Percentiles rank a stretch among this genome's conserved stretches.
These are phyloP conservation scores for Zeuzera pyrina DNA, from an alignment of 2,888 invertebrate genomes.

Conservation along the genomic window DNA sequence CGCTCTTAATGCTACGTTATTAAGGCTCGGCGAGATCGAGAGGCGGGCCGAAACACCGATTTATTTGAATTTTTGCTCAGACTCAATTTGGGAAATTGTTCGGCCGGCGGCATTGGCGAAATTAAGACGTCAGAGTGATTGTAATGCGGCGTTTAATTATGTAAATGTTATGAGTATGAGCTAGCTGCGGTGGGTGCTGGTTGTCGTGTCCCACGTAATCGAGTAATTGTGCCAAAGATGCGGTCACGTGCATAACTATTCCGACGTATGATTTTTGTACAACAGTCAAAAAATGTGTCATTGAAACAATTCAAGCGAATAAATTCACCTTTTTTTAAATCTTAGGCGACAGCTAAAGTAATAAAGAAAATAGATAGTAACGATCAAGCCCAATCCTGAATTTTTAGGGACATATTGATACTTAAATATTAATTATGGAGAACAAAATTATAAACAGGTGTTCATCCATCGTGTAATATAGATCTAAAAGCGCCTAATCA, in stretches of 20 bases:
- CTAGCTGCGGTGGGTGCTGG: slow-evolving; percentile 57
- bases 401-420: too few species aligned
- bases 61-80: slow-evolving; percentile 71
- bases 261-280: too few species aligned
- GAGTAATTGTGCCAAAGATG: slow-evolving; percentile 46
- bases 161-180: slow-evolving; percentile 66
- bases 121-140: slow-evolving; percentile 72
- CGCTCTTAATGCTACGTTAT: slow-evolving; percentile 66
- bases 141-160: slow-evolving; percentile 69
- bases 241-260: slow-evolving; percentile 66
- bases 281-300: too few species aligned
- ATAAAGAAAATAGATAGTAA: too few species aligned
- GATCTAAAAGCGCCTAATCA: too few species aligned
- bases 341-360: too few species aligned
- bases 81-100: slow-evolving; percentile 72
- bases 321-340: too few species aligned
- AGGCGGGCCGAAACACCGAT: slow-evolving; percentile 56
- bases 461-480: too few species aligned
- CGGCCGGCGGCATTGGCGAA: slow-evolving; percentile 66
- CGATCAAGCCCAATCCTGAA: too few species aligned
- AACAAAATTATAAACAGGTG: too few species aligned
- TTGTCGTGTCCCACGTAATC: slow-evolving; percentile 20
- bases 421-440: too few species aligned
- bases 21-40: slow-evolving; percentile 49
- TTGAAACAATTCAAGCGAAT: too few species aligned